Base-by-base conservation (phyloP, 2,888 invertebrate species). In the Arrhopalites spinosus region DNA sequence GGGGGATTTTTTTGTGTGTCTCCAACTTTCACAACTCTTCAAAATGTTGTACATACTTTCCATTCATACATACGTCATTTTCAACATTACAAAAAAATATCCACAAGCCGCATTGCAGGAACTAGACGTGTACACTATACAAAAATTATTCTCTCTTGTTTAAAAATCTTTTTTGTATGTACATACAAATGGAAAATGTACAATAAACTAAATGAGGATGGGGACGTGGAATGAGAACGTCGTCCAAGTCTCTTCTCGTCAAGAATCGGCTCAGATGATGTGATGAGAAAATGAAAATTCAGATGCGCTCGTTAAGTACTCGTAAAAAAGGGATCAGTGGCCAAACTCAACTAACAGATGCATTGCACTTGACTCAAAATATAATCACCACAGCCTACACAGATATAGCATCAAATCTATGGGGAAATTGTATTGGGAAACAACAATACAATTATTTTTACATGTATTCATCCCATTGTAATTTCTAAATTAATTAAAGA, bases 91-190 rank as follows among this genome's bases (percentile, higher is more conserved):
- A 20, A 50, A 53, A 53, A 7, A n/a, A 53, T 1, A 50, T 20
- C 20, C 36, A 36, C 36, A 36, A 59, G 59, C 59, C 59, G 59
- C 59, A 59, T 59, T 59, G 59, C 59, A 59, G 59, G 59, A 59
- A 36, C 36, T 59, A 59, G 23, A 8, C 59, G 23, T 7, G 5
- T 59, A 59, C 20, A 15, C 13, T 25, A 13, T 59, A 25, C 25
- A 27, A 20, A 27, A 13, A 59, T 2, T 53, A n/a, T 53, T 47
- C n/a, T 1, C 53, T 15, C 50, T 20, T n/a, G 50, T 53, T 20
- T 20, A 23, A 53, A 23, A n/a, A 3, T n/a, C 1, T 47, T 47
- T 47, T 47, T 47, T 47, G n/a, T 53, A 1, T 23, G 23, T 53
- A 20, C 53, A 20, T n/a, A 20, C 1, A 2, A 20, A 2, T 17